phyloP scores from a whole-genome alignment of 2,888 invertebrate genomes.

The Trilocha varians region DNA sequence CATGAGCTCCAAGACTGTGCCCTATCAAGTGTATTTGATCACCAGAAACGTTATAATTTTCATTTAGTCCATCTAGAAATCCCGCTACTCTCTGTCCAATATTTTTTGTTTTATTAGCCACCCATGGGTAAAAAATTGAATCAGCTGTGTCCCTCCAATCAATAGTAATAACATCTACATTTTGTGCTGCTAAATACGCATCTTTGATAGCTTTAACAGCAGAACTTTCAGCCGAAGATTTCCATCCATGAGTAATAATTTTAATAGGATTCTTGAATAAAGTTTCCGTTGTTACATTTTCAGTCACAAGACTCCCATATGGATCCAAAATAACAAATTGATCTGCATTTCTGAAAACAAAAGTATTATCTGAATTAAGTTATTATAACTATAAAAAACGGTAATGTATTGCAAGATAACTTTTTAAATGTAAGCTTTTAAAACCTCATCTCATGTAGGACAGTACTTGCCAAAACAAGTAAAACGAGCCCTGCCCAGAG shows the following conservation, averaged over 20 bases:
- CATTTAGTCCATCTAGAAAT: constrained; percentile 27
- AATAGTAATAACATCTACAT: constrained; percentile 53
- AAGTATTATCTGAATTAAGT: no score
- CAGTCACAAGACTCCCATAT: constrained; percentile 15
- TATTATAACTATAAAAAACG: no score
- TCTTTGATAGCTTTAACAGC: constrained; percentile 46
- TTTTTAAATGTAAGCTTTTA: no score
- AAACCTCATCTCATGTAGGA: no score
- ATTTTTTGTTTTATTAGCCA: constrained; percentile 31
- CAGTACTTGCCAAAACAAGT: no score
- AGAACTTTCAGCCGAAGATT: constrained; percentile 43
- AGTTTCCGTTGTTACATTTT: constrained; percentile 8
- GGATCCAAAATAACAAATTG: constrained; percentile 15
- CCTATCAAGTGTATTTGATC: constrained; percentile 39
- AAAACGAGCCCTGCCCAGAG: no score
- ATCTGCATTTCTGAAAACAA: background rate
- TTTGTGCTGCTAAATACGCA: constrained; percentile 42
- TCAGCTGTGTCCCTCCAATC: constrained; percentile 46
- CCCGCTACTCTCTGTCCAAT: constrained; percentile 28
- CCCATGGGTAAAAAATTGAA: constrained; percentile 33
- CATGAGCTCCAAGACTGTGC: constrained; percentile 47
- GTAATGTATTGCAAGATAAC: no score
- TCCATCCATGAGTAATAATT: constrained; percentile 68
- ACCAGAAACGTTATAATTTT: constrained; percentile 26
- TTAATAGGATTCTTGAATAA: constrained; percentile 37